Conservation (phyloP, 2,113 vertebrate genomes). For the Malurus melanocephalus region DNA sequence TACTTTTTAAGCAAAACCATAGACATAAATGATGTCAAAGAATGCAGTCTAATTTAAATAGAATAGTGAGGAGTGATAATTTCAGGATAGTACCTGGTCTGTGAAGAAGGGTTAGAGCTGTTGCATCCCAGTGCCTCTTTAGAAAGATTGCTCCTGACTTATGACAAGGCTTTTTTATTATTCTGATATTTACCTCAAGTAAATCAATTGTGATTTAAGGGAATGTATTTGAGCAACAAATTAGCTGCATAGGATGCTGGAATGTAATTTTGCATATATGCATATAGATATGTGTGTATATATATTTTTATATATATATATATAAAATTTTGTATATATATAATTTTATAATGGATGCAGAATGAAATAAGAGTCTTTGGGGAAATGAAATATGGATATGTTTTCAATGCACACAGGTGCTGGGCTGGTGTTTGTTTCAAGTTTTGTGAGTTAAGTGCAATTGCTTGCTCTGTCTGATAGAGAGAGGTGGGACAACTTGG, state of each 20-base stretch:
- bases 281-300: background rate
- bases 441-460: background rate
- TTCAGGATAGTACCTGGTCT: background rate
- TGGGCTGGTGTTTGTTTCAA: background rate
- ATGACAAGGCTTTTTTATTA: background rate
- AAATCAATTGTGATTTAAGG: conserved; percentile 15
- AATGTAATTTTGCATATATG: background rate
- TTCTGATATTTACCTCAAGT: conserved; percentile 1
- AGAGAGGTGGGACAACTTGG: background rate
- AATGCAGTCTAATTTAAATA: background rate
- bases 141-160: background rate
- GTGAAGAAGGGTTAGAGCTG: background rate
- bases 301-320: background rate
- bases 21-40: background rate
- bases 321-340: background rate
- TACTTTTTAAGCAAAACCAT: background rate
- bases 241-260: background rate
- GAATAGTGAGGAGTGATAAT: background rate
- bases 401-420: background rate
- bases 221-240: background rate
- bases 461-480: background rate
- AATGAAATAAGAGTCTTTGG: background rate
- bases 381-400: accelerated
- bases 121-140: background rate
- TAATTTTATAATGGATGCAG: background rate